These are phyloP conservation scores for Megamerina dolium DNA, from an alignment of 2,888 invertebrate genomes.

Conservation along the genomic window DNA sequence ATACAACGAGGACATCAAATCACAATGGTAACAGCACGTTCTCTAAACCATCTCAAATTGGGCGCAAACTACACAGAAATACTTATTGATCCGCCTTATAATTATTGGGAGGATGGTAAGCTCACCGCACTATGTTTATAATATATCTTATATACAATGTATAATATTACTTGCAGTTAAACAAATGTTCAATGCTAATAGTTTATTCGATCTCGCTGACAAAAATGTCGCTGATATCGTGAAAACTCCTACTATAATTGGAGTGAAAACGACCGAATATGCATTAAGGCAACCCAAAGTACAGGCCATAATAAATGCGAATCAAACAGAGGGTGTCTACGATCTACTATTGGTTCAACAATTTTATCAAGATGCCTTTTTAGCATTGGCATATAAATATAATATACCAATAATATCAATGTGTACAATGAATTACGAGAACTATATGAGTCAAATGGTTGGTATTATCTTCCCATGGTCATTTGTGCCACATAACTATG, in stretches of 20 bases:
- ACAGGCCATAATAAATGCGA: conserved; percentile 33
- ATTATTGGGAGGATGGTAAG: conserved; percentile 30
- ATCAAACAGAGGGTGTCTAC: conserved; percentile 34
- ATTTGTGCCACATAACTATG: conserved; percentile 50
- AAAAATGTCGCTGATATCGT: neutral
- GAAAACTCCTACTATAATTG: conserved; percentile 2
- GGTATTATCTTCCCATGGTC: conserved; percentile 51
- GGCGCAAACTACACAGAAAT: conserved; percentile 44
- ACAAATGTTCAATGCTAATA: neutral
- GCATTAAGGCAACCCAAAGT: conserved; percentile 33
- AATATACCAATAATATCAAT: conserved; percentile 46
- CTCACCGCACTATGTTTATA: neutral
- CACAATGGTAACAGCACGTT: conserved; percentile 20
- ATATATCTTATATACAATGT: too few relatives aligned
- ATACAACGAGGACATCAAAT: conserved; percentile 49
- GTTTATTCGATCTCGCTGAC: neutral
- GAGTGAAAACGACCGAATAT: neutral
- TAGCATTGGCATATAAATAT: conserved; percentile 44
- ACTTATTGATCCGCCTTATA: conserved; percentile 42
- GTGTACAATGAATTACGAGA: conserved; percentile 46
- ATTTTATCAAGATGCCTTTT: conserved; percentile 48
- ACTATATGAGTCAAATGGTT: conserved; percentile 49
- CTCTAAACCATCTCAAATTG: conserved; percentile 30
- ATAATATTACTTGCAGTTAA: neutral
- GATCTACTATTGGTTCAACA: conserved; percentile 48